A percentile compares a stretch with the other conserved stretches of the same genome.
phyloP scores from a whole-genome alignment of 2,113 vertebrate genomes.

The Okapia johnstoni region DNA sequence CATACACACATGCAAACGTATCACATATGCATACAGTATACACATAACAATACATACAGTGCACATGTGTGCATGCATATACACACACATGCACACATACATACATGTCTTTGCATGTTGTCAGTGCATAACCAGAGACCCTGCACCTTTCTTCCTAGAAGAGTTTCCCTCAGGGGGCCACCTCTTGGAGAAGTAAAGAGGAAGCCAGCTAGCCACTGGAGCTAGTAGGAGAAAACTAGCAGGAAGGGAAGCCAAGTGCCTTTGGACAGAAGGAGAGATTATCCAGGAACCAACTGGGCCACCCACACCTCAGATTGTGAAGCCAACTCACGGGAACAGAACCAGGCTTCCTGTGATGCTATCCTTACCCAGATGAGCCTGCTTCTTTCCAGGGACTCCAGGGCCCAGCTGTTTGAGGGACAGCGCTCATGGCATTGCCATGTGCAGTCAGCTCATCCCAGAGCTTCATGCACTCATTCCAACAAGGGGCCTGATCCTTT shows the following conservation, averaged over 20 bases:
- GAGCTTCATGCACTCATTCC: neutral
- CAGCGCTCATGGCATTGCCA: rapidly evolving
- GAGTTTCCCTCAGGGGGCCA: neutral
- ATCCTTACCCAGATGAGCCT: neutral
- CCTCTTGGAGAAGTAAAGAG: neutral
- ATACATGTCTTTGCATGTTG: neutral
- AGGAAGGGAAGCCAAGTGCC: neutral
- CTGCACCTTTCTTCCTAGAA: neutral
- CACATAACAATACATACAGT: neutral
- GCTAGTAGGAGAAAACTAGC: neutral
- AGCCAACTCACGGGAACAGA: neutral
- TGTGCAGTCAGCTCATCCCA: neutral
- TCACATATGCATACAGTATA: neutral
- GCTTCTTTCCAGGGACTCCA: neutral
- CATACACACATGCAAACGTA: rapidly evolving
- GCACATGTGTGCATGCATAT: rapidly evolving
- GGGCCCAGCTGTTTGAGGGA: neutral
- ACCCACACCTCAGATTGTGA: neutral
- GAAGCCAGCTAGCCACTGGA: neutral
- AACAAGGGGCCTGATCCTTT: neutral
- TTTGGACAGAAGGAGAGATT: neutral
- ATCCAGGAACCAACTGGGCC: neutral
- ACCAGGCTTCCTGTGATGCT: neutral
- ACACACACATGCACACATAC: neutral
- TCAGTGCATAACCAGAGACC: neutral